Evolutionary conservation across 2,113 vertebrate species (phyloP).

Genomic region (Dromaius novaehollandiae): DNA sequence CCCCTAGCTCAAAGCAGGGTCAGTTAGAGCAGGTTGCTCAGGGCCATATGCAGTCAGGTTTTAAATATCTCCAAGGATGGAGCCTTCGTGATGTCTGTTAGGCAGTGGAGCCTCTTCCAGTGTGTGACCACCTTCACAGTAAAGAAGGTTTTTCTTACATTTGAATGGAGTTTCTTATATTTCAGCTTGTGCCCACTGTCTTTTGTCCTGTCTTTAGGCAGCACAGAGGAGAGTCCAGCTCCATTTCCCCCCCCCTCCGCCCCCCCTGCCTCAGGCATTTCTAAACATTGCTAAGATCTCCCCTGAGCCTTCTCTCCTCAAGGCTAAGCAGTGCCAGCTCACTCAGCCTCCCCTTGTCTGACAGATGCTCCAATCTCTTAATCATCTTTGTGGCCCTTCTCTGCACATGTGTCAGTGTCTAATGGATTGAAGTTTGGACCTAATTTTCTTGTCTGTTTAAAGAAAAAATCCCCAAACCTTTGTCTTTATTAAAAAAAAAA

Average conservation of each 20-base stretch:
- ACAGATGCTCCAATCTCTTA: not conserved
- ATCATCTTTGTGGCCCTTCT: not conserved
- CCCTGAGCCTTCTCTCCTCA: not conserved
- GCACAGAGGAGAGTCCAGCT: not conserved
- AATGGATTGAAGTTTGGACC: not conserved
- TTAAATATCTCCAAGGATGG: not conserved
- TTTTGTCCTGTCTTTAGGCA: not conserved
- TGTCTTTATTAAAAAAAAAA: accelerated
- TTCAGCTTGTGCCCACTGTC: not conserved
- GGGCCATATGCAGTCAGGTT: accelerated
- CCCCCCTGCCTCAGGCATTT: not conserved
- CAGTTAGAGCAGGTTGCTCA: not conserved
- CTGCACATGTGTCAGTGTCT: not conserved
- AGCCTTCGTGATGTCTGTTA: not conserved
- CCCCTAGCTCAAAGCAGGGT: not conserved
- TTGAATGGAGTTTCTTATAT: not conserved
- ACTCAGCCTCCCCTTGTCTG: not conserved
- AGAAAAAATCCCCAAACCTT: not conserved
- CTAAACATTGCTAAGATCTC: not conserved
- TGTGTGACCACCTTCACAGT: not conserved
- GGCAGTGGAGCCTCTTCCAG: not conserved
- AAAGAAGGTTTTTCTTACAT: not conserved
- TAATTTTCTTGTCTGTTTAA: not conserved
- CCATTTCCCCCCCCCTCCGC: not conserved
- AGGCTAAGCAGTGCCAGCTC: not conserved